A percentile compares a stretch with the other conserved stretches of the same genome.
Evolutionary conservation across 2,888 invertebrate species (phyloP).

Genomic region (Phortica okadai): DNA sequence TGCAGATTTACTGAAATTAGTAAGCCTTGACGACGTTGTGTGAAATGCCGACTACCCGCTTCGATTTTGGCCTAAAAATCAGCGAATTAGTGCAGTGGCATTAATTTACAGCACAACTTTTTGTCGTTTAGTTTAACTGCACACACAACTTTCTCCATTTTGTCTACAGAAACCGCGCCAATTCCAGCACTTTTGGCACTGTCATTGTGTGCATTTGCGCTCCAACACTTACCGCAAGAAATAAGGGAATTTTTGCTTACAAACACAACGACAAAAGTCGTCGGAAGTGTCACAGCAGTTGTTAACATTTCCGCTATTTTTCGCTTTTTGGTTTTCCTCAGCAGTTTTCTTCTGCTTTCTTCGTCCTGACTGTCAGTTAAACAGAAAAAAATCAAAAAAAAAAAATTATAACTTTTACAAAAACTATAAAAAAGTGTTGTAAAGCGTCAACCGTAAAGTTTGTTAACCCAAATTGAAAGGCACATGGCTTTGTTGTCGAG

Average conservation of each 20-base stretch:
- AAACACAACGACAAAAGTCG: slow-evolving; percentile 31
- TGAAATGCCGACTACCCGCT: neutral
- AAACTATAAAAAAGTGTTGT: slow-evolving; percentile 19
- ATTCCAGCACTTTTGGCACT: slow-evolving; percentile 38
- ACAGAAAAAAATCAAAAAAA: neutral
- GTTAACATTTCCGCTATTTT: slow-evolving; percentile 65
- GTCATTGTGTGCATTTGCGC: slow-evolving; percentile 42
- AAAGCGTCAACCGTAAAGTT: slow-evolving; percentile 48
- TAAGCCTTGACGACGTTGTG: neutral
- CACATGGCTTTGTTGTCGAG: slow-evolving; percentile 57
- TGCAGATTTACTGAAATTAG: too few relatives aligned
- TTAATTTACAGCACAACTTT: slow-evolving; percentile 57
- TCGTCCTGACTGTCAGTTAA: slow-evolving; percentile 37
- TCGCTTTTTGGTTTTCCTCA: slow-evolving; percentile 41
- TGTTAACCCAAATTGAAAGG: slow-evolving; percentile 57
- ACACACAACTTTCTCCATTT: slow-evolving; percentile 13
- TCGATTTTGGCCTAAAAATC: neutral
- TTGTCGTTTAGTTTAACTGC: neutral
- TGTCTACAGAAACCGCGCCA: neutral
- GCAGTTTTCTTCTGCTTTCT: slow-evolving; percentile 22
- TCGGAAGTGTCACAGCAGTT: slow-evolving; percentile 68
- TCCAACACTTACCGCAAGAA: slow-evolving; percentile 40
- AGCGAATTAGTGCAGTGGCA: slow-evolving; percentile 57
- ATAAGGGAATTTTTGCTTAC: slow-evolving; percentile 62
- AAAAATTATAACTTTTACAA: slow-evolving; percentile 38